Percentiles rank a stretch among this genome's conserved stretches.
phyloP scores from a whole-genome alignment of 2,888 invertebrate species.

The Drosophila mimica region DNA sequence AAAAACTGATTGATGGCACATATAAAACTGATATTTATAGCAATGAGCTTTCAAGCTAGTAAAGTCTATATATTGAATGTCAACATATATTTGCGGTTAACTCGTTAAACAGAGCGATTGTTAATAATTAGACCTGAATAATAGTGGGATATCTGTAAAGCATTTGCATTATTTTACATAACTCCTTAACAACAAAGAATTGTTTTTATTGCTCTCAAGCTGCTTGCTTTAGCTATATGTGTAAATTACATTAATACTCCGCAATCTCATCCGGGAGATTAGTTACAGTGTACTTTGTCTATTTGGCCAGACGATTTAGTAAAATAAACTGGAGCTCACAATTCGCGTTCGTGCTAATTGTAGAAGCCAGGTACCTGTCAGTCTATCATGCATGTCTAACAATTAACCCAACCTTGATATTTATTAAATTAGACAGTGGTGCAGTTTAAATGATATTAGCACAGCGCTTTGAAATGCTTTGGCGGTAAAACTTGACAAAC shows the following conservation, averaged over 20 bases:
- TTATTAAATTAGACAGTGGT: conserved; percentile 60
- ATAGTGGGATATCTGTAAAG: background rate
- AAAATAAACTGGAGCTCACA: conserved; percentile 12
- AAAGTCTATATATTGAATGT: background rate
- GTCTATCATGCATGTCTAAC: conserved; percentile 31
- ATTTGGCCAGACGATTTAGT: conserved; percentile 28
- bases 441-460: conserved; percentile 66
- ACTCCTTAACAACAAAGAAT: conserved; percentile 41
- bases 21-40: background rate
- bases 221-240: conserved; percentile 18
- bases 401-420: conserved; percentile 53
- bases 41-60: background rate
- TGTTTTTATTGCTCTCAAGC: background rate
- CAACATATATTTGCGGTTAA: background rate
- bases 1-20: conserved; percentile 18
- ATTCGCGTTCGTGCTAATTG: conserved; percentile 6
- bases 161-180: conserved; percentile 34
- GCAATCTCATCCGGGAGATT: conserved; percentile 17
- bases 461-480: conserved; percentile 39
- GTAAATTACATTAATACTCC: conserved; percentile 47
- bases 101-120: conserved; percentile 3
- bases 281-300: background rate
- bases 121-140: background rate
- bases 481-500: conserved; percentile 45
- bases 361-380: conserved; percentile 3